Base-by-base conservation (phyloP, 2,797 vertebrate genomes). In the Mus caroli region DNA sequence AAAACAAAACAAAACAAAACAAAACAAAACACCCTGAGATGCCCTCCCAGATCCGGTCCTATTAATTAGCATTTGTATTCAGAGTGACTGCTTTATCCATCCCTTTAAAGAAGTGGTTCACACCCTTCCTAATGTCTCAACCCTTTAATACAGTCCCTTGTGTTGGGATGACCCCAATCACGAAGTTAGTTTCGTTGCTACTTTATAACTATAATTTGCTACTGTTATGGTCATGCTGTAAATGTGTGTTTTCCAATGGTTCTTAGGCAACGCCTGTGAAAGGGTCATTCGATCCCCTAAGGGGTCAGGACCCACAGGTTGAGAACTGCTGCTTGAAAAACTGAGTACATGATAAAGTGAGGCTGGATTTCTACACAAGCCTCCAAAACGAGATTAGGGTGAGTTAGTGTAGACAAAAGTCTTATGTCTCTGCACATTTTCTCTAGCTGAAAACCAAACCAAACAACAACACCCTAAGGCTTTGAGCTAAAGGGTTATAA, bases 331-430 rank as follows among this genome's bases (percentile, higher is more conserved):
- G 0, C 8, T 24, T 24, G 22, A 22, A 90, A 84, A 60, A 50
- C 62, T 56, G 26, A 88, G 78, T 88, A 67, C 84, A 50, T 43
- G 46, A 58, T 78, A 56, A 54, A 95, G 20, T 56, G 78, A 95
- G n/a, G 75, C 67, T 87, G 87, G 20, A 60, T 46, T 77, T 94
- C 28, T 52, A 76, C 6, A 76, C 40, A 82, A 56, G 69, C 24
- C 28, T 93, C 46, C 69, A 62, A 71, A 87, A 19, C 10, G 71
- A 88, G 37, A 80, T 12, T 43, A 76, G 31, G 14, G 34, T 50
- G 28, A 20, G 40, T 84, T 46, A 64, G 26, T 64, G 14, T 34
- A 31, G 31, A 82, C 7, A 28, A 28, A 93, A 92, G 58, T 78
- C 46, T 90, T 67, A 50, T 17, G 5, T 88, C 28, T 91, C 60